These are phyloP conservation scores for Macaria notata DNA, from an alignment of 2,888 invertebrate genomes.

Conservation along the genomic window DNA sequence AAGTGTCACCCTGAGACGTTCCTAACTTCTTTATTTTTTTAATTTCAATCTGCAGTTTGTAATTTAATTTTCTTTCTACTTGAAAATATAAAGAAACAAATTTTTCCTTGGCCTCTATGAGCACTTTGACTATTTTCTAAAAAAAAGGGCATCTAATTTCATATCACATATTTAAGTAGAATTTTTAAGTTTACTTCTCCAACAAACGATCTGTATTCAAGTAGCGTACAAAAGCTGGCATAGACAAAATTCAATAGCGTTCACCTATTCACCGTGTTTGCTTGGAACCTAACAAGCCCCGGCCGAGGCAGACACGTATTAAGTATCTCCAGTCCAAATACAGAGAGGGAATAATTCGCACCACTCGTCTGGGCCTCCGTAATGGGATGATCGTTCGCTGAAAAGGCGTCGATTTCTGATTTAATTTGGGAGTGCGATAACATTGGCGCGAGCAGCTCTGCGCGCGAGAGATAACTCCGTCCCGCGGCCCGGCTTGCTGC, in stretches of 20 bases:
- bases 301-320: constrained; percentile 29
- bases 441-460: constrained; percentile 51
- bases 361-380: constrained; percentile 39
- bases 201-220: constrained; percentile 24
- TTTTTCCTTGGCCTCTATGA: no score
- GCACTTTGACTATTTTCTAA: no score
- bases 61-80: not conserved
- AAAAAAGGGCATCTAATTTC: no score
- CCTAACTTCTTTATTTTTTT: not conserved
- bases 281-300: constrained; percentile 29
- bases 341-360: constrained; percentile 40
- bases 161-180: no score
- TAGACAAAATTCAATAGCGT: constrained; percentile 28
- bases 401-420: constrained; percentile 56
- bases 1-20: constrained; percentile 8
- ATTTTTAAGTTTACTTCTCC: constrained; percentile 5
- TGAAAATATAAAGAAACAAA: not conserved
- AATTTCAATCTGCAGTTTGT: not conserved
- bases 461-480: constrained; percentile 56
- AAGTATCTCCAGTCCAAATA: constrained; percentile 34
- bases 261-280: constrained; percentile 25
- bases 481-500: constrained; percentile 29
- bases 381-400: constrained; percentile 48
- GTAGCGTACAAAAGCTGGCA: constrained; percentile 20
- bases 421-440: constrained; percentile 56